A percentile compares a stretch with the other conserved stretches of the same genome.
phyloP scores from a whole-genome alignment of 2,888 invertebrate genomes.

The Augiades crinisus region DNA sequence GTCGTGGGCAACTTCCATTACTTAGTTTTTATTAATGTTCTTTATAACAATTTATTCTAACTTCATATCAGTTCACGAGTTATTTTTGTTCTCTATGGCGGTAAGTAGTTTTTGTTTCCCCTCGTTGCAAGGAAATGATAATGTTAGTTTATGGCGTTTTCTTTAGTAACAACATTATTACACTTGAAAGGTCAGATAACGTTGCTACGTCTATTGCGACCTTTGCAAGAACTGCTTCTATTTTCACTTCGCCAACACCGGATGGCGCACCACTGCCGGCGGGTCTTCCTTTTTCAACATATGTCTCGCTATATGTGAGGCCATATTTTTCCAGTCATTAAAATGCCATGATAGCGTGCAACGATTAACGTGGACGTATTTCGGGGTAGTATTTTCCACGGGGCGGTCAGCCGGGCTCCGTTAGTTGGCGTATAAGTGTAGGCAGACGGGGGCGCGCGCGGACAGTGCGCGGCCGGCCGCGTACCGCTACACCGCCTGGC shows the following conservation, averaged over 20 bases:
- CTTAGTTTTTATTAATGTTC: no score
- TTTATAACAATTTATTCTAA: not conserved
- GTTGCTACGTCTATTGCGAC: slow-evolving; percentile 20
- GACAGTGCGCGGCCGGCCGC: slow-evolving; percentile 74
- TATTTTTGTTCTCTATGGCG: not conserved
- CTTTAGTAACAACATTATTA: slow-evolving; percentile 15
- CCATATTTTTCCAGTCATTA: slow-evolving; percentile 50
- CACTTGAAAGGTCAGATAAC: slow-evolving; percentile 18
- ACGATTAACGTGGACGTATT: slow-evolving; percentile 39
- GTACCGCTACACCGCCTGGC: slow-evolving; percentile 69
- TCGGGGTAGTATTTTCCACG: slow-evolving; percentile 66
- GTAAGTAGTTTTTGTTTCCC: slow-evolving; percentile 1
- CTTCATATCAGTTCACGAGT: not conserved
- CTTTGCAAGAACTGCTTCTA: slow-evolving; percentile 25
- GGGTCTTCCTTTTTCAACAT: slow-evolving; percentile 14
- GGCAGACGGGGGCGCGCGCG: slow-evolving; percentile 54
- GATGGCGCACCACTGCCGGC: not conserved
- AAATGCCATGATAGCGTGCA: slow-evolving; percentile 51
- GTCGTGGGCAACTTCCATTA: no score
- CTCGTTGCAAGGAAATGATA: slow-evolving; percentile 14
- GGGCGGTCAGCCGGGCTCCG: slow-evolving; percentile 59
- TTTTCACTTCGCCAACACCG: slow-evolving; percentile 2
- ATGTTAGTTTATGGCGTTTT: slow-evolving; percentile 10
- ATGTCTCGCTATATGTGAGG: slow-evolving; percentile 20
- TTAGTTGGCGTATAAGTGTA: slow-evolving; percentile 63